A percentile compares a stretch with the other conserved stretches of the same genome.
These are phyloP conservation scores for Acromyrmex heyeri DNA, from an alignment of 1,140 invertebrate genomes.

Conservation along the genomic window DNA sequence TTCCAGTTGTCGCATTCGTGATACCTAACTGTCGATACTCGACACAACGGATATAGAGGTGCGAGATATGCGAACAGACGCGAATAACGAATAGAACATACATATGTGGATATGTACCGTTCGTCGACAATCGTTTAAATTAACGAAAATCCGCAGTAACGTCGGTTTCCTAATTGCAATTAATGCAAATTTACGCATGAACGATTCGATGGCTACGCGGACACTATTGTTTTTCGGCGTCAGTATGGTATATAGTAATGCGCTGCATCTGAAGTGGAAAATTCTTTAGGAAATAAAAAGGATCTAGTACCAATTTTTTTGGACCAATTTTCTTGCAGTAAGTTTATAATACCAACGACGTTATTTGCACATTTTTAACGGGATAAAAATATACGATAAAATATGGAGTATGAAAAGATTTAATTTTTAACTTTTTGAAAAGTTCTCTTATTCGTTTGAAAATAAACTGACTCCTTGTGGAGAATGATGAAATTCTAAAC, in stretches of 20 bases:
- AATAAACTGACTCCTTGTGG: no score
- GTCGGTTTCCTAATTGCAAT: conserved; percentile 49
- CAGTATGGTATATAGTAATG: neutral
- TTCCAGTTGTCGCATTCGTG: conserved; percentile 16
- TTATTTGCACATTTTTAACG: neutral
- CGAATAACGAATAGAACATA: conserved; percentile 21
- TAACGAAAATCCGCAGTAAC: conserved; percentile 38
- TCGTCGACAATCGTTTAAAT: conserved; percentile 29
- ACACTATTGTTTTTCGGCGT: conserved; percentile 30
- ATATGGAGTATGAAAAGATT: neutral
- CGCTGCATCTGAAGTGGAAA: conserved; percentile 33
- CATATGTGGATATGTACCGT: neutral
- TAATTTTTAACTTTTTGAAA: no score
- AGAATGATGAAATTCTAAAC: no score
- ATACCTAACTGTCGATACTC: conserved; percentile 33
- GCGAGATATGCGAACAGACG: conserved; percentile 28
- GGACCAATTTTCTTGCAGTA: neutral
- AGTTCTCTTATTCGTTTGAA: no score
- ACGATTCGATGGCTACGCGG: neutral
- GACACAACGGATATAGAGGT: conserved; percentile 20
- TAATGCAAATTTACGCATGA: conserved; percentile 46
- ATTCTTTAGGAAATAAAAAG: conserved; percentile 15
- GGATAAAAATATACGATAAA: neutral
- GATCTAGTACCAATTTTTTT: neutral
- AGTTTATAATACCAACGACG: neutral